phyloP scores from a whole-genome alignment of 2,113 vertebrate genomes.

The Lontra canadensis region DNA sequence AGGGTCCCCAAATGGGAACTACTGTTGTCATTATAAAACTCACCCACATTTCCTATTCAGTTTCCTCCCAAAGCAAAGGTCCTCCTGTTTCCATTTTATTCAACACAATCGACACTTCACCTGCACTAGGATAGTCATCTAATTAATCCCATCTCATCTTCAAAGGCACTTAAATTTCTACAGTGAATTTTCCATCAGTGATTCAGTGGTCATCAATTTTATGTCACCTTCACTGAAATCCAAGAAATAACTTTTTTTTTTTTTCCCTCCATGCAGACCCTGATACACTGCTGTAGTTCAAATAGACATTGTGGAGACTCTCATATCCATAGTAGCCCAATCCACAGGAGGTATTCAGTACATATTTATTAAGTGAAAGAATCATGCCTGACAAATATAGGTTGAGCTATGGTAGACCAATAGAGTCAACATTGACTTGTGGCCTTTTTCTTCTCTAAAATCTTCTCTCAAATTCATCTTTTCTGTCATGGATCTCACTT shows the following conservation, averaged over 20 bases:
- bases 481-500: background rate
- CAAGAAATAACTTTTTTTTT: background rate
- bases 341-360: background rate
- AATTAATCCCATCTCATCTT: slow-evolving; percentile 41
- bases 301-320: too few species aligned
- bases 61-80: slow-evolving; percentile 2
- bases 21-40: slow-evolving; percentile 44
- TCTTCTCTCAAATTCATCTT: background rate
- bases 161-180: background rate
- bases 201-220: background rate
- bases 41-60: slow-evolving; percentile 25
- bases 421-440: too few species aligned
- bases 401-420: background rate
- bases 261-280: background rate
- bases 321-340: background rate
- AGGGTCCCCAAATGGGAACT: slow-evolving; percentile 25
- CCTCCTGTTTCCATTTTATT: slow-evolving; percentile 57
- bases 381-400: background rate
- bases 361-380: background rate
- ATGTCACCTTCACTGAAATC: background rate
- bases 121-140: background rate
- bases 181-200: background rate
- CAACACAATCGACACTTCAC: slow-evolving; percentile 46
- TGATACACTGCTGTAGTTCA: background rate
- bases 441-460: background rate